Conservation (phyloP, 2,797 vertebrate species). For the Pangasius krempfi region DNA sequence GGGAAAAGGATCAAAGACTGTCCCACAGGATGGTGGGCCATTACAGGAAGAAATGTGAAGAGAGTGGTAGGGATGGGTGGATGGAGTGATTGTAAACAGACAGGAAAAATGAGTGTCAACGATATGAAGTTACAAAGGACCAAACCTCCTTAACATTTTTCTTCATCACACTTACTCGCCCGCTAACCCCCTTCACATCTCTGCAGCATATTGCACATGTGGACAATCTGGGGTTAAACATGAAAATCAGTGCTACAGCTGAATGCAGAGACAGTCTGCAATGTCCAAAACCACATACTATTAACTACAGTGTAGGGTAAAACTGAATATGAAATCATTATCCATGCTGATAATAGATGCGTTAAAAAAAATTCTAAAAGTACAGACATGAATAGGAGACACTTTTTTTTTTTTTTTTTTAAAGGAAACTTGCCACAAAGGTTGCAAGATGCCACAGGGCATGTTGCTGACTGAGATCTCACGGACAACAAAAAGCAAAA, state of each 20-base stretch:
- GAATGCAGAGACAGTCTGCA: background rate
- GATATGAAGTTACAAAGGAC: constrained; percentile 28
- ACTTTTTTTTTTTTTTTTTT: background rate
- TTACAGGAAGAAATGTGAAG: constrained; percentile 45
- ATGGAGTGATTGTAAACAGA: constrained; percentile 23
- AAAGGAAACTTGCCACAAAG: background rate
- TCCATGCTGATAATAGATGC: background rate
- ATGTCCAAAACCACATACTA: background rate
- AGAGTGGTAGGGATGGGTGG: constrained; percentile 29
- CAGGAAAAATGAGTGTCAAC: constrained; percentile 28
- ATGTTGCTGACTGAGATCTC: background rate
- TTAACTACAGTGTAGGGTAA: background rate
- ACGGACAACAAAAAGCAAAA: background rate
- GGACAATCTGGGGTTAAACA: background rate
- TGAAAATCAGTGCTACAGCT: background rate
- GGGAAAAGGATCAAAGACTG: constrained; percentile 41
- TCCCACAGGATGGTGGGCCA: constrained; percentile 44
- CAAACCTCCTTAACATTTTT: background rate
- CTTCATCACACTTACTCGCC: background rate
- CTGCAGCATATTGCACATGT: background rate
- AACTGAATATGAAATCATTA: background rate
- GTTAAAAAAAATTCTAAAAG: background rate
- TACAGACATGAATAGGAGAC: background rate
- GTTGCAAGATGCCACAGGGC: background rate
- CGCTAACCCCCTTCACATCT: background rate